Evolutionary conservation across 2,888 invertebrate species (phyloP).

Genomic region (Diloba caeruleocephala): DNA sequence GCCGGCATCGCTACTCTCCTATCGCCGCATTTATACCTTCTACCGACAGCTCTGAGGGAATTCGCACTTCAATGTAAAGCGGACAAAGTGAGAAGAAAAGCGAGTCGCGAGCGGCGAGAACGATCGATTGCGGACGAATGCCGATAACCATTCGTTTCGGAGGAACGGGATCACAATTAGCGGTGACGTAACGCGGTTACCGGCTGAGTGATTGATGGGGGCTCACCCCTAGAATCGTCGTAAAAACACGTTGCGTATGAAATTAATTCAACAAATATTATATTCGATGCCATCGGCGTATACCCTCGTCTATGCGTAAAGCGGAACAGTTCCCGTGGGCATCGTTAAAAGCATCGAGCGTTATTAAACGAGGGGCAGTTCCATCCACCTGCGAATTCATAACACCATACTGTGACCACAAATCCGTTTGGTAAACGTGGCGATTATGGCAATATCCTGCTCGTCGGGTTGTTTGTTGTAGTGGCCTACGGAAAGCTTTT

Average conservation of each 20-base stretch:
- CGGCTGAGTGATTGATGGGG: slow-evolving; percentile 67
- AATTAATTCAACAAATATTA: slow-evolving; percentile 37
- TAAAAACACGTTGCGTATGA: slow-evolving; percentile 42
- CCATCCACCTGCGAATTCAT: slow-evolving; percentile 31
- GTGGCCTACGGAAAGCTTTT: too few species aligned
- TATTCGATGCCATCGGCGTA: slow-evolving; percentile 7
- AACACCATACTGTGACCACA: slow-evolving; percentile 31
- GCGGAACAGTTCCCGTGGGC: slow-evolving; percentile 23
- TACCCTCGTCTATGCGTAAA: background rate
- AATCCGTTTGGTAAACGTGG: slow-evolving; percentile 22
- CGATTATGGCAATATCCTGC: slow-evolving; percentile 38
- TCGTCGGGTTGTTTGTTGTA: slow-evolving; percentile 31
- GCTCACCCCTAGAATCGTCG: slow-evolving; percentile 39
- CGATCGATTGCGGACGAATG: slow-evolving; percentile 71
- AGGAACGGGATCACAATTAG: slow-evolving; percentile 80
- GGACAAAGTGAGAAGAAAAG: slow-evolving; percentile 66
- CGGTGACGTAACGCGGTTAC: slow-evolving; percentile 75
- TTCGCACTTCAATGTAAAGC: slow-evolving; percentile 74
- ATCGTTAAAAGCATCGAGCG: slow-evolving; percentile 20
- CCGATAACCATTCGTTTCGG: slow-evolving; percentile 63
- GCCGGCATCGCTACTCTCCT: slow-evolving; percentile 58
- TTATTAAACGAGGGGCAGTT: slow-evolving; percentile 2
- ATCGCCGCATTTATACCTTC: slow-evolving; percentile 64
- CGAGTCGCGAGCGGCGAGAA: slow-evolving; percentile 52
- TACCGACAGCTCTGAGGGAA: slow-evolving; percentile 65